A percentile compares a stretch with the other conserved stretches of the same genome.
These are phyloP conservation scores for Chelonus formosanus DNA, from an alignment of 2,888 invertebrate species.

Conservation along the genomic window DNA sequence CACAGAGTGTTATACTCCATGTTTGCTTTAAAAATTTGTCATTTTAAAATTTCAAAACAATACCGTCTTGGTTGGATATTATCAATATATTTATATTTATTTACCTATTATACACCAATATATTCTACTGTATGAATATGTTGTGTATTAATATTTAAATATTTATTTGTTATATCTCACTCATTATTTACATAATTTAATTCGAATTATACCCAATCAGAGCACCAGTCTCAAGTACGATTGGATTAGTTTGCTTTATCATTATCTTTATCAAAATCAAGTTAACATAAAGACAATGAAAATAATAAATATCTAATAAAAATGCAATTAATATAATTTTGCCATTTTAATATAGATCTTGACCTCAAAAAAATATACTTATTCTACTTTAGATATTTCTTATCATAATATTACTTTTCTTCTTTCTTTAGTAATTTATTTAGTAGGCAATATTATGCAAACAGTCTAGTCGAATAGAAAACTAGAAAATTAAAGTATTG, in stretches of 20 bases:
- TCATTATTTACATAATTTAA: conserved; percentile 5
- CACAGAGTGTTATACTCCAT: not conserved
- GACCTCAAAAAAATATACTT: no score
- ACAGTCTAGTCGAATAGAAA: no score
- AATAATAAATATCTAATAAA: no score
- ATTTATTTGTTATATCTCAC: not conserved
- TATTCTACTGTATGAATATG: not conserved
- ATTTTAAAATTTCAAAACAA: not conserved
- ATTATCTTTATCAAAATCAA: no score
- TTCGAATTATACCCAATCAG: conserved; percentile 6
- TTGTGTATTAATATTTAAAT: not conserved
- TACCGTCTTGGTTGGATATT: not conserved
- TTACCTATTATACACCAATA: conserved; percentile 1
- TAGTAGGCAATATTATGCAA: no score
- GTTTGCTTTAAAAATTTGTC: conserved; percentile 1
- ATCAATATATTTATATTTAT: not conserved
- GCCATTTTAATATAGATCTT: no score
- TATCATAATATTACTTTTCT: no score
- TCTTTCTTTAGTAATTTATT: no score
- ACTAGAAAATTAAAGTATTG: no score
- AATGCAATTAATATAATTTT: no score
- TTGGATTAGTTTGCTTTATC: not conserved
- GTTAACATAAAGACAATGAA: no score
- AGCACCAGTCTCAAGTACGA: conserved; percentile 5
- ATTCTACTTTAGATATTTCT: no score